Conservation (phyloP, 2,113 vertebrate species). For the Pontoporia blainvillei region DNA sequence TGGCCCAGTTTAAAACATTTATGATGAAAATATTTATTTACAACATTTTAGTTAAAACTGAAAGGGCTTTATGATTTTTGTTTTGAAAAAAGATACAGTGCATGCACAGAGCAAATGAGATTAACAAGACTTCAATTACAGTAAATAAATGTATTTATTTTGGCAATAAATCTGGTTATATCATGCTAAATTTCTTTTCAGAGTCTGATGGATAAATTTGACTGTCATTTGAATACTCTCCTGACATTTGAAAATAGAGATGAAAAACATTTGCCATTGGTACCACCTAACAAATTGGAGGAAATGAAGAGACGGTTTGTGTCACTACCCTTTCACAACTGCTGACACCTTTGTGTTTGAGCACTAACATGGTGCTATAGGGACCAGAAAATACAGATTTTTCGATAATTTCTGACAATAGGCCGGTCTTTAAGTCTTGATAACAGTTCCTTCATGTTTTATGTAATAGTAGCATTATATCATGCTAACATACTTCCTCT, state of each 20-base stretch:
- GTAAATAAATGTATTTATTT: not conserved
- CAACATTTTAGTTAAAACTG: slow-evolving; percentile 19
- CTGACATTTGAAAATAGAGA: slow-evolving; percentile 89
- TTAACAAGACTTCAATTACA: not conserved
- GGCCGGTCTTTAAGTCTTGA: not conserved
- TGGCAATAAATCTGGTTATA: not conserved
- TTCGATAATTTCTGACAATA: not conserved
- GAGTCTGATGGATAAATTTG: slow-evolving; percentile 87
- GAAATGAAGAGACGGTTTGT: slow-evolving; percentile 92
- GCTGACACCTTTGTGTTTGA: not conserved
- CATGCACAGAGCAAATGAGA: not conserved
- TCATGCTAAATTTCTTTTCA: slow-evolving; percentile 73
- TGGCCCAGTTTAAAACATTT: not conserved
- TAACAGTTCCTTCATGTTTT: not conserved
- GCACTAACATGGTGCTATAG: too few relatives aligned
- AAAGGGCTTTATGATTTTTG: not conserved
- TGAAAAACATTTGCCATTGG: slow-evolving; percentile 82
- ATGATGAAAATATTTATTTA: slow-evolving; percentile 16
- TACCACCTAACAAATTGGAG: slow-evolving; percentile 90
- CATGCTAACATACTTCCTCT: not conserved
- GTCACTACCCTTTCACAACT: not conserved
- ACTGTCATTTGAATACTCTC: slow-evolving; percentile 83
- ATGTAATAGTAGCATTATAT: not conserved
- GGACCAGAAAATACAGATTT: not conserved
- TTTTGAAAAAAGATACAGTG: not conserved